Evolutionary conservation across 2,797 vertebrate genomes (phyloP).

Genomic region (Syndactyla subalaris): DNA sequence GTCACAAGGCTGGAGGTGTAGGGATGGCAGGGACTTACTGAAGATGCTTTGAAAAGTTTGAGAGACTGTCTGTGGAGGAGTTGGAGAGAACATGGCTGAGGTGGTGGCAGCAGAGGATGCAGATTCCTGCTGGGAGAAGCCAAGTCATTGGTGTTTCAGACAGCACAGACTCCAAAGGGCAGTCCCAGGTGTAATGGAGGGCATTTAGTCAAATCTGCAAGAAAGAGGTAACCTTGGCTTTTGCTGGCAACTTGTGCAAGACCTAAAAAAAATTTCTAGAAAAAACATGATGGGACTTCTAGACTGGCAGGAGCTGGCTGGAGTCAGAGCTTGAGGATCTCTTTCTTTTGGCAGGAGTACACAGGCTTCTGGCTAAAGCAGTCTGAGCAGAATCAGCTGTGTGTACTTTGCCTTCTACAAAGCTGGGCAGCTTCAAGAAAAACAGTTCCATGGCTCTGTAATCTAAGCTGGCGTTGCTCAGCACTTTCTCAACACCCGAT

Average conservation of each 20-base stretch:
- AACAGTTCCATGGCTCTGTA: not conserved
- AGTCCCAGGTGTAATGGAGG: not conserved
- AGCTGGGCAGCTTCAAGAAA: not conserved
- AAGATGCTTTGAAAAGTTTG: not conserved
- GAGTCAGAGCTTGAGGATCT: not conserved
- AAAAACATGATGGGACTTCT: not conserved
- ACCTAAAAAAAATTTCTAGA: not conserved
- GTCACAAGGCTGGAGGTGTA: not conserved
- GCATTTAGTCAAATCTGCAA: not conserved
- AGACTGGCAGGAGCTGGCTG: not conserved
- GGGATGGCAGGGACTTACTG: fast-evolving
- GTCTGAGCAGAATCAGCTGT: not conserved
- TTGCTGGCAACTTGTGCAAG: not conserved
- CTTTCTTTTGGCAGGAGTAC: not conserved
- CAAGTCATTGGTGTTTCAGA: not conserved
- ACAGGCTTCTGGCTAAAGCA: not conserved
- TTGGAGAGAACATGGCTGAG: not conserved
- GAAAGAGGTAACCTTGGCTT: not conserved
- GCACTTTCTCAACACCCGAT: fast-evolving
- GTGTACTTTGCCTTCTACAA: not conserved
- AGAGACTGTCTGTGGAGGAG: not conserved
- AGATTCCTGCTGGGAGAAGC: not conserved
- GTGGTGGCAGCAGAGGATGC: not conserved
- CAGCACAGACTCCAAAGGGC: not conserved
- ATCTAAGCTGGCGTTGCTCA: not conserved